These are phyloP conservation scores for Clivina fossor DNA, from an alignment of 2,888 invertebrate genomes.

Conservation along the genomic window DNA sequence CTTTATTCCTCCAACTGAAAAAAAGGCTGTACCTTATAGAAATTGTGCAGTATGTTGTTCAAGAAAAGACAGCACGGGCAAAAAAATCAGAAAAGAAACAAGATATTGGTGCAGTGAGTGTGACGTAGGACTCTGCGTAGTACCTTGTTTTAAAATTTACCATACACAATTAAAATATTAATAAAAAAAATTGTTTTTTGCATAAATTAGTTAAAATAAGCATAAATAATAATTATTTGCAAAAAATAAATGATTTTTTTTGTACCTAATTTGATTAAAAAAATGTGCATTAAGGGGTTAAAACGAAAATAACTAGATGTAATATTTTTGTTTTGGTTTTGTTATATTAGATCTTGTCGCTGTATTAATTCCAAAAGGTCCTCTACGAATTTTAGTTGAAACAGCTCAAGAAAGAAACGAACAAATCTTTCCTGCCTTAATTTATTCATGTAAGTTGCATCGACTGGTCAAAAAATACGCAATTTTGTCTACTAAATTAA, in stretches of 20 bases:
- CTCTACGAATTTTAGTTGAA: no score
- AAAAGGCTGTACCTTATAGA: slow-evolving; percentile 30
- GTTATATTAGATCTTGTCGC: no score
- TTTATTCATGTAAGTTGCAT: no score
- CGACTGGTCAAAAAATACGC: no score
- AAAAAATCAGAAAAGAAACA: slow-evolving; percentile 30
- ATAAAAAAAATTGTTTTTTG: slow-evolving; percentile 4
- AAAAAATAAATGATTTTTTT: slow-evolving; percentile 8
- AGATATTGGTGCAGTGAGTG: slow-evolving; percentile 35
- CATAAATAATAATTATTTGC: slow-evolving; percentile 10
- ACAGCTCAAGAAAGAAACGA: no score
- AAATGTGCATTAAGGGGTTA: slow-evolving; percentile 9
- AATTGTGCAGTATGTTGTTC: slow-evolving; percentile 25
- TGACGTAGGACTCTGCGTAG: slow-evolving; percentile 31
- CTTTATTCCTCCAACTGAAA: slow-evolving; percentile 33
- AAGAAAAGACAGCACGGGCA: slow-evolving; percentile 27
- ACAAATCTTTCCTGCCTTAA: no score
- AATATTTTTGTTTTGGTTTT: no score
- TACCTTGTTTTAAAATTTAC: slow-evolving; percentile 23
- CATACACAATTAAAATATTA: slow-evolving; percentile 10
- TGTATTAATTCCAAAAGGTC: no score
- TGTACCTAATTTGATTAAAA: slow-evolving; percentile 3
- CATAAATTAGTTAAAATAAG: slow-evolving; percentile 3
- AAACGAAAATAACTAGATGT: no score
- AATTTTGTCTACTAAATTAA: no score